Evolutionary conservation across 2,888 invertebrate genomes (phyloP).

Genomic region (Cecidostiba fungosa): DNA sequence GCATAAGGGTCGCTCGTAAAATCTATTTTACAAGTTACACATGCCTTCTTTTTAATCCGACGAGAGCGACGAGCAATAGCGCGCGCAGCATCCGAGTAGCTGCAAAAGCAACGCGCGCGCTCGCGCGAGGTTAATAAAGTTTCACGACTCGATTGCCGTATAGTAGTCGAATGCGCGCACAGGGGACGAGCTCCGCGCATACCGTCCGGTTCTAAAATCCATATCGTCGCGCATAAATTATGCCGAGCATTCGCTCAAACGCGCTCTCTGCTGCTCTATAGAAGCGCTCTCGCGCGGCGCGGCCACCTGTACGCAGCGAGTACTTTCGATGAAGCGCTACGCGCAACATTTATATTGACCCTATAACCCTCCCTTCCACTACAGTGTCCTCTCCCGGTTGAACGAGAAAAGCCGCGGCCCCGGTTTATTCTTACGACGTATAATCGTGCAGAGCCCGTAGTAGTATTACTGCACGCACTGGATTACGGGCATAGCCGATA

Average conservation of each 20-base stretch:
- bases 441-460: slow-evolving; percentile 33
- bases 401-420: background rate
- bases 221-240: slow-evolving; percentile 64
- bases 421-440: slow-evolving; percentile 60
- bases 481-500: slow-evolving; percentile 51
- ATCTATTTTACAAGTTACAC: slow-evolving; percentile 61
- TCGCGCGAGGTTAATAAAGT: slow-evolving; percentile 61
- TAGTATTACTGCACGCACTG: slow-evolving; percentile 30
- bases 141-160: slow-evolving; percentile 62
- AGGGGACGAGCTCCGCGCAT: slow-evolving; percentile 8
- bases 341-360: slow-evolving; percentile 63
- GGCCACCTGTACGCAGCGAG: slow-evolving; percentile 52
- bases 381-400: background rate
- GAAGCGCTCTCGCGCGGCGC: background rate
- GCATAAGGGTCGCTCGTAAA: slow-evolving; percentile 57
- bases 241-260: slow-evolving; percentile 53
- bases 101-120: slow-evolving; percentile 20
- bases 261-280: background rate
- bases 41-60: slow-evolving; percentile 57
- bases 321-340: slow-evolving; percentile 55
- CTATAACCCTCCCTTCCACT: slow-evolving; percentile 56
- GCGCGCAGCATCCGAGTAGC: slow-evolving; percentile 10
- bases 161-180: slow-evolving; percentile 31
- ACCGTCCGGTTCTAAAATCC: slow-evolving; percentile 63
- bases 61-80: background rate